Conservation (phyloP, 2,888 invertebrate genomes). For the Psylliodes chrysocephalus region DNA sequence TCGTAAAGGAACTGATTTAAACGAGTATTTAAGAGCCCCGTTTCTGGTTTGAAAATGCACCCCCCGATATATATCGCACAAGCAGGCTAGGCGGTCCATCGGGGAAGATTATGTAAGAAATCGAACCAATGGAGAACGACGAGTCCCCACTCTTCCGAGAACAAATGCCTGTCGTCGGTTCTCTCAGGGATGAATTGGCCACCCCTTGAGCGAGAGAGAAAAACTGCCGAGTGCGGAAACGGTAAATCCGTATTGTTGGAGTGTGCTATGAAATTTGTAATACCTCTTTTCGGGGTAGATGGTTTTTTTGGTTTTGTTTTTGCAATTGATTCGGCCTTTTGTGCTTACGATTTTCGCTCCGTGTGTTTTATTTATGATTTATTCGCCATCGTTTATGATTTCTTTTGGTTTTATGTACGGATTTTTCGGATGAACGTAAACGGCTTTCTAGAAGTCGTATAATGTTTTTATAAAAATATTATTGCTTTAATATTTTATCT, state of each 20-base stretch:
- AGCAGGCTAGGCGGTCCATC: constrained; percentile 49
- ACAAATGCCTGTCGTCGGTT: constrained; percentile 46
- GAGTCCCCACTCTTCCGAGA: constrained; percentile 48
- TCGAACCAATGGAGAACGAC: constrained; percentile 52
- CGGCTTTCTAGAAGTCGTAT: too few relatives aligned
- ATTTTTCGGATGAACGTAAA: not conserved
- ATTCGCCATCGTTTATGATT: not conserved
- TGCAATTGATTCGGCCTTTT: constrained; percentile 31
- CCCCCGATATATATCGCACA: constrained; percentile 18
- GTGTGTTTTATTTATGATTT: not conserved
- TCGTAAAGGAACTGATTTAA: constrained; percentile 56
- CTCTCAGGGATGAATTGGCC: constrained; percentile 47
- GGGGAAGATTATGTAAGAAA: constrained; percentile 55
- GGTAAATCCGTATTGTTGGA: constrained; percentile 39
- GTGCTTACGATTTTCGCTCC: not conserved
- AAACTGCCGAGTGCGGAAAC: constrained; percentile 18
- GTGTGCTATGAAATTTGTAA: constrained; percentile 33
- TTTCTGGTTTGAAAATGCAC: constrained; percentile 51
- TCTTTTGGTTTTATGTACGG: not conserved
- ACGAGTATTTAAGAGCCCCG: constrained; percentile 52
- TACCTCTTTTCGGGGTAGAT: constrained; percentile 28
- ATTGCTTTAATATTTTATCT: too few relatives aligned
- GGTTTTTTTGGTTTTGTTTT: constrained; percentile 32
- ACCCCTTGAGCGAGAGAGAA: constrained; percentile 42
- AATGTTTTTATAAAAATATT: too few relatives aligned